Percentiles rank a stretch among this genome's conserved stretches.
These are phyloP conservation scores for Drosophila repletoides DNA, from an alignment of 1,140 invertebrate species.

Conservation along the genomic window DNA sequence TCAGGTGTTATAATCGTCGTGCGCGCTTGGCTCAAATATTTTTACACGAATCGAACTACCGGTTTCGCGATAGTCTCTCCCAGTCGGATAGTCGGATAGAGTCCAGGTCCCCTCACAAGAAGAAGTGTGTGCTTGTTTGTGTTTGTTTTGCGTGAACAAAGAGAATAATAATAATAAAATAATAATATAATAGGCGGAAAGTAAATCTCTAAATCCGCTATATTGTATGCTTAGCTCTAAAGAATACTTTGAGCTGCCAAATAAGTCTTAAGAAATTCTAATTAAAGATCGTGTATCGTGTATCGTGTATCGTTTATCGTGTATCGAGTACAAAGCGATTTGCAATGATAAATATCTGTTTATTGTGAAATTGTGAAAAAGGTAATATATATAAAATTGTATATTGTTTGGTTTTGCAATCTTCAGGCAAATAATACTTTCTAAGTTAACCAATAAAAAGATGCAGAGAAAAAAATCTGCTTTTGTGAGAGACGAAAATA, in stretches of 20 bases:
- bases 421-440: too few species aligned
- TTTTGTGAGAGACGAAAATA: constrained; percentile 8
- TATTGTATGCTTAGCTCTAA: not conserved
- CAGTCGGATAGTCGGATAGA: too few species aligned
- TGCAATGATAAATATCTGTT: too few species aligned
- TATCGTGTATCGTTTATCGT: too few species aligned
- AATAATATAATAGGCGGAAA: constrained; percentile 8
- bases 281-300: too few species aligned
- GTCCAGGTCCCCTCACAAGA: too few species aligned
- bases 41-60: constrained; percentile 32
- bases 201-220: not conserved
- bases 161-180: constrained; percentile 1
- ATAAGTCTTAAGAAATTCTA: not conserved
- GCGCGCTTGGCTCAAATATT: constrained; percentile 38
- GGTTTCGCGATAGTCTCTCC: constrained; percentile 26
- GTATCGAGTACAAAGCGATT: too few species aligned
- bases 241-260: not conserved
- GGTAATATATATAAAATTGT: too few species aligned
- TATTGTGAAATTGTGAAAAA: too few species aligned
- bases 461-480: too few species aligned
- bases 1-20: constrained; percentile 44
- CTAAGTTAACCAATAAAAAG: too few species aligned
- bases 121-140: not conserved
- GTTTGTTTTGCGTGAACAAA: not conserved
- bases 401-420: too few species aligned